Evolutionary conservation across 2,888 invertebrate genomes (phyloP), one percentile per base, ranked within the genome.

Genomic region (Scaptomyza parva): DNA sequence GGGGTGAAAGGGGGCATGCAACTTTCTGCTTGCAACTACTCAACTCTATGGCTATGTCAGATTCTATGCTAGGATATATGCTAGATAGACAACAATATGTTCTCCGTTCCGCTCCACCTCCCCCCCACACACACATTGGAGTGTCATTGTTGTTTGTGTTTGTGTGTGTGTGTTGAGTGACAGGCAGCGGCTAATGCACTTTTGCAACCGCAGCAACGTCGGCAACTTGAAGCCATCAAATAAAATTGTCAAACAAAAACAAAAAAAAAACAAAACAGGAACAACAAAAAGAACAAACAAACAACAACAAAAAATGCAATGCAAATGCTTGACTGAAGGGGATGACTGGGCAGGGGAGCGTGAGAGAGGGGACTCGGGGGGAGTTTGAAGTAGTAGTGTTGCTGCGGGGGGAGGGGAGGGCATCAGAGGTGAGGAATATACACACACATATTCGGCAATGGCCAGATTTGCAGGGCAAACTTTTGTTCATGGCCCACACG

Each of bases 121-220:
- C 28, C 7, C 18, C 1, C 17, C 22, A 3, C 2, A 5, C 12
- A 1, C 1, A 2, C 44, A 2, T 28, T 9, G 9, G 28, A 12
- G 12, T 11, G 30, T 30, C n/a, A n/a, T n/a, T n/a, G n/a, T n/a
- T n/a, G 30, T 30, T 6, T 14, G 37, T 37, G 37, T 37, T 9
- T 17, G 17, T 37, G 37, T 37, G 37, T 37, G 17, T 37, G 37
- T 37, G 48, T n/a, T 78, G 85, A 76, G 67, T 81, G 84, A 79
- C 82, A 78, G 82, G 75, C 86, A 68, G 87, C 88, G 89, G 90
- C 90, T 91, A 90, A 91, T 90, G 90, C 89, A 91, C 90, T 91
- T 90, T 90, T 88, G 86, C 88, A 89, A 89, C 90, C 89, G 88
- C 90, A 88, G 86, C 83, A 81, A 76, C 85, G 83, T 85, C 86